phyloP scores from a whole-genome alignment of 2,888 invertebrate genomes.

The Drosophila demipolita region DNA sequence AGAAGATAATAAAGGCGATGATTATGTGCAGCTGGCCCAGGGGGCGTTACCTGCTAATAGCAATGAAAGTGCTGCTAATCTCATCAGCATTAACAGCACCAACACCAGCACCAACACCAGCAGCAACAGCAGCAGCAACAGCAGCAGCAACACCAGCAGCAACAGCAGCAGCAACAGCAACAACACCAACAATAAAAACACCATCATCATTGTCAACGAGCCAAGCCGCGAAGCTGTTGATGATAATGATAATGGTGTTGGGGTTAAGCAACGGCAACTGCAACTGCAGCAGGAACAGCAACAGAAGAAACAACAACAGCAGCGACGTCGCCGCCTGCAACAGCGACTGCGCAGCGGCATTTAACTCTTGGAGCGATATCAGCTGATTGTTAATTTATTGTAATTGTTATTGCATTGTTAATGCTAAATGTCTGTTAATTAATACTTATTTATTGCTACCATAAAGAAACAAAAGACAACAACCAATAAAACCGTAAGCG shows the following conservation, averaged over 20 bases:
- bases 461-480: constrained; percentile 19
- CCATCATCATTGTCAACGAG: not conserved
- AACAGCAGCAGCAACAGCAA: constrained; percentile 9
- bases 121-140: constrained; percentile 10
- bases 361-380: constrained; percentile 19
- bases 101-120: constrained; percentile 13
- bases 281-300: not conserved
- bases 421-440: constrained; percentile 67
- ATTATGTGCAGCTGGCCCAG: constrained; percentile 37
- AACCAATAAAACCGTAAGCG: constrained; percentile 30
- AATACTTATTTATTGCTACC: constrained; percentile 69
- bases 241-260: constrained; percentile 31
- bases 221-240: constrained; percentile 42
- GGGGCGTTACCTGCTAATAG: constrained; percentile 36
- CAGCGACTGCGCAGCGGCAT: constrained; percentile 39
- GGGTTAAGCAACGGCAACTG: constrained; percentile 11
- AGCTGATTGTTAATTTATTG: constrained; percentile 55
- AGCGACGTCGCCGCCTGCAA: constrained; percentile 44
- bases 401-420: constrained; percentile 73
- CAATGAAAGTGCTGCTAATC: constrained; percentile 46
- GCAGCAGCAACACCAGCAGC: constrained; percentile 12
- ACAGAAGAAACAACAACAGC: constrained; percentile 11
- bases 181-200: constrained; percentile 8
- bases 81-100: constrained; percentile 18
- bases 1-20: constrained; percentile 38